phyloP scores from a whole-genome alignment of 2,888 invertebrate species.

The Apamea sordens region DNA sequence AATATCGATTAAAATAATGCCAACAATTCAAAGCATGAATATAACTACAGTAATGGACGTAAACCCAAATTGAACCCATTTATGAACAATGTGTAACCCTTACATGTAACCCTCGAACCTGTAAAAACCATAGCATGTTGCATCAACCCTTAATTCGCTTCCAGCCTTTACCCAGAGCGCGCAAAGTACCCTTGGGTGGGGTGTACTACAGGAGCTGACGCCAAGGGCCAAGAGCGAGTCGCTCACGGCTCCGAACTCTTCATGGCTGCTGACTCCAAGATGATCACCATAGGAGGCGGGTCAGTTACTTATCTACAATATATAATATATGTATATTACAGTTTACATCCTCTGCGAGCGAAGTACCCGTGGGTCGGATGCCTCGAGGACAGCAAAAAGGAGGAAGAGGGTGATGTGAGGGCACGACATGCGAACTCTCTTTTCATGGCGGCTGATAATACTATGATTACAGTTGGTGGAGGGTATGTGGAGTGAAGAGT shows the following conservation, averaged over 20 bases:
- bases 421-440: constrained; percentile 94
- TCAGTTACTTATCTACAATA: constrained; percentile 83
- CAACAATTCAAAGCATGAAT: constrained; percentile 13
- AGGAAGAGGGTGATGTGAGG: constrained; percentile 75
- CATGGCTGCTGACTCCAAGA: constrained; percentile 98
- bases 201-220: constrained; percentile 77
- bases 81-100: constrained; percentile 9
- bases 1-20: constrained; percentile 1
- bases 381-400: constrained; percentile 89
- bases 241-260: constrained; percentile 97
- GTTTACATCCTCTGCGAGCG: constrained; percentile 94
- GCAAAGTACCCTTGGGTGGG: constrained; percentile 99
- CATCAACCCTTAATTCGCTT: constrained; percentile 69
- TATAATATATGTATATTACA: constrained; percentile 68
- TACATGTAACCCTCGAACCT: constrained; percentile 38
- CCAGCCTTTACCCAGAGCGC: constrained; percentile 94
- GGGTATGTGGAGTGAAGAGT: constrained; percentile 92
- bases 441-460: constrained; percentile 98
- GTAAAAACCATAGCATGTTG: constrained; percentile 65
- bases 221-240: constrained; percentile 91
- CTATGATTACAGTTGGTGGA: constrained; percentile 98
- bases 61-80: background rate
- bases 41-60: background rate
- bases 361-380: constrained; percentile 99
- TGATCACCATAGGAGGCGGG: constrained; percentile 99